Evolutionary conservation across 2,888 invertebrate genomes (phyloP), one percentile per base, ranked within the genome.

Genomic region (Mesorhabditis belari): DNA sequence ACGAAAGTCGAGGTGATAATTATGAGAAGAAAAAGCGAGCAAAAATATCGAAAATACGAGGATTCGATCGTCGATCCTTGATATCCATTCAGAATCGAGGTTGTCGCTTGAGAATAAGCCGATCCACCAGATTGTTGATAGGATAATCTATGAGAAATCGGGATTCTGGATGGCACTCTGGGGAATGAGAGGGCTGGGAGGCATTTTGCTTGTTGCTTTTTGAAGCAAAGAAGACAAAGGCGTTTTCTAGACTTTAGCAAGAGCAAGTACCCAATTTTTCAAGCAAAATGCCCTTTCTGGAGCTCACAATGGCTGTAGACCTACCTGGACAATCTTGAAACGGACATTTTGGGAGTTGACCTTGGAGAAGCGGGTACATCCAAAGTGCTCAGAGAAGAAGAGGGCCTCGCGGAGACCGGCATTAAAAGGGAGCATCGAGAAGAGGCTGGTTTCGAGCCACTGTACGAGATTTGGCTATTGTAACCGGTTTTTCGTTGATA

Each of bases 21-120:
- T 24, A 73, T 70, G 26, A 73, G 49, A 24, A 60, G n/a, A n/a
- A 69, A 61, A n/a, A 73, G 60, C 4, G 64, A 59, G 17, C 54
- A 49, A 24, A 71, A 62, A 52, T 68, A 73, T 26, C 61, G 66
- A 49, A 68, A 69, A 55, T 63, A 71, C 17, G 68, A 65, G 21
- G 67, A 66, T 49, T 69, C 63, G 27, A 67, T 59, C 23, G 62
- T 53, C 3, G 21, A 19, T 4, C 59, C 53, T 5, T 17, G 5
- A 9, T 57, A n/a, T n/a, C 12, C 12, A 35, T 35, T 35, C 12
- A 35, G 12, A n/a, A 35, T 35, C 12, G 44, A 35, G n/a, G 44
- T 35, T 35, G 44, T 35, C 12, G 44, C 44, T n/a, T 35, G 44
- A n/a, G 44, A 35, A 35, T 35, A 35, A 1, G 44, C 44, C 12